These are phyloP conservation scores for Pachyrhynchus sulphureomaculatus DNA, from an alignment of 1,140 invertebrate species.

Conservation along the genomic window DNA sequence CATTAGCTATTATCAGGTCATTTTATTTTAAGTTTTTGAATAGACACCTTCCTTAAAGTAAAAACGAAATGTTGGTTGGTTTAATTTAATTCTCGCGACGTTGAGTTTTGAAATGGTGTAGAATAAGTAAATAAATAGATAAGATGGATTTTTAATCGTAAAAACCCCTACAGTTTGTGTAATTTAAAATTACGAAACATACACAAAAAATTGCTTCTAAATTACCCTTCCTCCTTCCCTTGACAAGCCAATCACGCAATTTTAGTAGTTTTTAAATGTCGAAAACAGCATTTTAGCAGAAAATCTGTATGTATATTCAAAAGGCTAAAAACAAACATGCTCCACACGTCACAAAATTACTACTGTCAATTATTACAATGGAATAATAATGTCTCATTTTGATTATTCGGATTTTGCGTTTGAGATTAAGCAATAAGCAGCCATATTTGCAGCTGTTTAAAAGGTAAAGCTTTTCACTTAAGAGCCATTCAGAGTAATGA, in stretches of 20 bases:
- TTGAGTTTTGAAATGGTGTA: no score
- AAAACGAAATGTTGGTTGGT: no score
- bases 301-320: constrained; percentile 32
- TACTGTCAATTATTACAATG: constrained; percentile 5
- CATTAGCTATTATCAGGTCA: no score
- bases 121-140: no score
- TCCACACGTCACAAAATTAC: constrained; percentile 44
- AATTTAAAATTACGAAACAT: no score
- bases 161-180: no score
- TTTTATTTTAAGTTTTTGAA: no score
- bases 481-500: no score
- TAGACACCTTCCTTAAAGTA: no score
- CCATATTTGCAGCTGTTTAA: neutral
- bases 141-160: no score
- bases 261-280: constrained; percentile 22
- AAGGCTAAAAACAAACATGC: constrained; percentile 51
- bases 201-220: neutral
- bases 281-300: constrained; percentile 44
- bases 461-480: neutral
- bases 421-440: constrained; percentile 10
- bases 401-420: neutral
- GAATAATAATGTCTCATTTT: neutral
- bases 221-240: constrained; percentile 51
- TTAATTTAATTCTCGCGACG: no score
- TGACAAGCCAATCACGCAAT: constrained; percentile 21